A percentile compares a stretch with the other conserved stretches of the same genome.
phyloP scores from a whole-genome alignment of 2,888 invertebrate genomes.

The Microctonus aethiopoides region DNA sequence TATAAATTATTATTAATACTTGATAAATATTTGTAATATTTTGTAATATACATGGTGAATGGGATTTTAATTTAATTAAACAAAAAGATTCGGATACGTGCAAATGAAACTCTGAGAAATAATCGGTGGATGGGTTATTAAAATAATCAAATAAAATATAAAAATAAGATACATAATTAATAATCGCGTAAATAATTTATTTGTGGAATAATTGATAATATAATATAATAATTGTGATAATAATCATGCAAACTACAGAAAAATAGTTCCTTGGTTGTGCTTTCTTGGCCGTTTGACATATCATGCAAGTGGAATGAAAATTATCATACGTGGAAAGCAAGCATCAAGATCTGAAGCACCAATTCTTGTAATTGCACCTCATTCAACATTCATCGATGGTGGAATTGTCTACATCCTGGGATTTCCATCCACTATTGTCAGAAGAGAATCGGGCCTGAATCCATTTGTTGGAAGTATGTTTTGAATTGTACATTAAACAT shows the following conservation, averaged over 20 bases:
- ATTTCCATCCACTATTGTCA: constrained; percentile 86
- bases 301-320: constrained; percentile 81
- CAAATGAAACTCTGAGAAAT: constrained; percentile 7
- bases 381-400: constrained; percentile 90
- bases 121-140: constrained; percentile 44
- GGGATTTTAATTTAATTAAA: constrained; percentile 31
- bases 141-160: constrained; percentile 11
- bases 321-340: constrained; percentile 81
- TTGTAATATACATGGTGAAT: constrained; percentile 37
- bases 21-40: not conserved
- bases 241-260: constrained; percentile 54
- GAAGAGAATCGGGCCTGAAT: constrained; percentile 82
- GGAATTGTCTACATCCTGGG: constrained; percentile 85
- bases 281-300: constrained; percentile 80
- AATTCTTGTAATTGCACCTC: constrained; percentile 87
- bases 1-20: not conserved
- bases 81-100: not conserved
- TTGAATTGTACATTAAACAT: constrained; percentile 3
- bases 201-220: constrained; percentile 16
- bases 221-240: constrained; percentile 15
- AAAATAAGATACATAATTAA: constrained; percentile 11
- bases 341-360: constrained; percentile 84
- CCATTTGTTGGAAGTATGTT: constrained; percentile 90
- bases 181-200: not conserved
- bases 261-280: constrained; percentile 74